Evolutionary conservation across 2,888 invertebrate genomes (phyloP).

Genomic region (Phyllotreta striolata): DNA sequence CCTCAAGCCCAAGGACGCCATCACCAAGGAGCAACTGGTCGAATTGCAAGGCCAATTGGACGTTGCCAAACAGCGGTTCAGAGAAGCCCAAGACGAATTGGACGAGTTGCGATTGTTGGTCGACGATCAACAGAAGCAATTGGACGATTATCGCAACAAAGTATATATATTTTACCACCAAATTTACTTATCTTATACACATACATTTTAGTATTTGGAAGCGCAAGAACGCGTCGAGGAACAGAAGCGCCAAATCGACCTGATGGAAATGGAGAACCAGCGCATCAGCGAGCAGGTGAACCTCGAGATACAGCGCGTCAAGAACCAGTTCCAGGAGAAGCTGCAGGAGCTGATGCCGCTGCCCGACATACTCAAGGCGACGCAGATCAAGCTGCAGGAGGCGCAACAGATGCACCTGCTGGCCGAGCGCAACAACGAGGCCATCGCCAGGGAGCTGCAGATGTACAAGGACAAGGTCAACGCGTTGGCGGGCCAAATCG

Average conservation of each 20-base stretch:
- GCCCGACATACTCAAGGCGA: constrained; percentile 73
- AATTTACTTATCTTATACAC: constrained; percentile 9
- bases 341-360: constrained; percentile 73
- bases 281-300: constrained; percentile 76
- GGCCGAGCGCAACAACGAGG: constrained; percentile 73
- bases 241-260: constrained; percentile 72
- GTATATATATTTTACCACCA: constrained; percentile 49
- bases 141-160: constrained; percentile 76
- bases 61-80: constrained; percentile 65
- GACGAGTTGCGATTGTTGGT: constrained; percentile 67
- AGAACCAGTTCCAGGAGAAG: constrained; percentile 77
- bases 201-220: constrained; percentile 66
- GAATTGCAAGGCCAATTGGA: constrained; percentile 68
- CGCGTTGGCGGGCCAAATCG: constrained; percentile 62
- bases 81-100: constrained; percentile 69
- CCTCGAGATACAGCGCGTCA: constrained; percentile 74
- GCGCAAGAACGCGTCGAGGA: constrained; percentile 77
- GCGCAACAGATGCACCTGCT: constrained; percentile 72
- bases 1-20: constrained; percentile 40
- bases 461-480: constrained; percentile 63
- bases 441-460: constrained; percentile 71
- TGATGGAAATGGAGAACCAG: constrained; percentile 77
- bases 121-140: constrained; percentile 72
- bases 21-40: constrained; percentile 68
- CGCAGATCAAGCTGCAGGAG: constrained; percentile 73